Base-by-base conservation (phyloP, 2,888 invertebrate species). In the Mythimna lalbum region DNA sequence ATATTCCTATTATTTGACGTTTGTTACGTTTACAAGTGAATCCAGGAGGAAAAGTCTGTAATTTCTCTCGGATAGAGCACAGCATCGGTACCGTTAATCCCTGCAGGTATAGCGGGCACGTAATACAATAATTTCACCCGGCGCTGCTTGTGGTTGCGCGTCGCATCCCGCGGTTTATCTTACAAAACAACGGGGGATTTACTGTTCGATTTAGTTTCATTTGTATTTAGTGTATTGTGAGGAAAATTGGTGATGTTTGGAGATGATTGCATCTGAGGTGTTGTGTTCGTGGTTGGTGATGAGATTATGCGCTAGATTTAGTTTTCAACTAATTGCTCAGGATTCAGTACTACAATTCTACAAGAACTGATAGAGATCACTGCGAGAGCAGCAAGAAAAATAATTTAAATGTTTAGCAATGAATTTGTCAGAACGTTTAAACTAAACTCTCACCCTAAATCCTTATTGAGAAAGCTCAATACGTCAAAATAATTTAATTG, bases 91-190 rank as follows among this genome's bases (percentile, higher is more conserved):
- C 84, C 84, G 86, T 82, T 84, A 84, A 63, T 74, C 75, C 85
- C 83, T 80, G 66, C 69, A 59, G 78, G 65, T 52, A 56, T 59
- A 74, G 68, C 71, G 69, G 63, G 65, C 84, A 82, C 86, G 86
- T 80, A 83, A 61, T 59, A 63, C n/a, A 57, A 76, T 68, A 72
- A 86, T 75, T 63, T 63, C 62, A 36, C 68, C 61, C 70, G 65
- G 61, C 61, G 74, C 55, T 53, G 76, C 80, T 76, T 84, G 84
- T 67, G 84, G 84, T 86, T 53, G 84, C 73, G 63, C 84, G 64
- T 81, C 76, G 62, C 78, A 59, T 61, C 64, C 57, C 59, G 81
- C 59, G 86, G 86, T 85, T 80, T 84, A 47, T 71, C 76, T 63
- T 55, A 56, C 50, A 59, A 31, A 31, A 67, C 76, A 84, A 86